phyloP scores from a whole-genome alignment of 2,113 vertebrate species.

The Chloroceryle aenea region DNA sequence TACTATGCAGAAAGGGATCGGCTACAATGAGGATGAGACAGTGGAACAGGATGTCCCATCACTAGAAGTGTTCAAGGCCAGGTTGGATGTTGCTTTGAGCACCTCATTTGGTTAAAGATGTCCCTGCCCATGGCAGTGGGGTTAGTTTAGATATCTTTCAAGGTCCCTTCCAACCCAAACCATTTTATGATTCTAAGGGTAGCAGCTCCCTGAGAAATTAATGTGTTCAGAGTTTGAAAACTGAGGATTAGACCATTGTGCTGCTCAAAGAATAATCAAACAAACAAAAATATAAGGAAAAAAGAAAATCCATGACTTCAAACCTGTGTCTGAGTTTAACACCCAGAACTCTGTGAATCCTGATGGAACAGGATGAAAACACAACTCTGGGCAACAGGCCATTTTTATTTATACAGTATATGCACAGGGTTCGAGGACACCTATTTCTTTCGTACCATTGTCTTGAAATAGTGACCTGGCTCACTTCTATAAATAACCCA shows the following conservation, averaged over 20 bases:
- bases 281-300: background rate
- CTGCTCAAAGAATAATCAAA: background rate
- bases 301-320: background rate
- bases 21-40: fast-evolving
- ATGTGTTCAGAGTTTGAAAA: background rate
- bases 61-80: background rate
- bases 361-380: background rate
- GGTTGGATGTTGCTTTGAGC: fast-evolving
- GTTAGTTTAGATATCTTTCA: background rate
- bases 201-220: background rate
- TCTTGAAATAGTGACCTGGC: background rate
- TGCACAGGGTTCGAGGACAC: background rate
- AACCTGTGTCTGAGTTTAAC: background rate
- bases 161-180: background rate
- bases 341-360: background rate
- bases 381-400: background rate
- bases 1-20: background rate
- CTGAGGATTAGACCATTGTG: background rate
- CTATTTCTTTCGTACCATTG: background rate
- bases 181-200: background rate
- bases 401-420: background rate
- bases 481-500: background rate
- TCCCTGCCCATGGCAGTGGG: background rate
- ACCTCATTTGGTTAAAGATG: background rate
- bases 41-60: fast-evolving